These are phyloP conservation scores for Nemotelus pantherinus DNA, from an alignment of 2,888 invertebrate species.

Conservation along the genomic window DNA sequence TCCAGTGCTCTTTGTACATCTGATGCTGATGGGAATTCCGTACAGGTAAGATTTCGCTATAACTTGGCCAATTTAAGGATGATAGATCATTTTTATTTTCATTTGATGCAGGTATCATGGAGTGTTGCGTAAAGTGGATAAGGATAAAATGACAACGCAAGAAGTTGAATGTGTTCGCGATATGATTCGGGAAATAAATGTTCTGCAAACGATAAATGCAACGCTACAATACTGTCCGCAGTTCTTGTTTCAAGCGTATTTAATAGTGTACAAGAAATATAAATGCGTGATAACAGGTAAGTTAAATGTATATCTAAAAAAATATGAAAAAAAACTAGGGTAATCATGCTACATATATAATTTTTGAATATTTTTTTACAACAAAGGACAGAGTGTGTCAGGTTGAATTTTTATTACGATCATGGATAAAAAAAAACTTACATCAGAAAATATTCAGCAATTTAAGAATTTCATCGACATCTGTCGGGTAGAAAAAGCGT, in stretches of 20 bases:
- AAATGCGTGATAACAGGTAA: slow-evolving; percentile 52
- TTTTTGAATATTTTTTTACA: no score
- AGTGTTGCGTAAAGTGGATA: slow-evolving; percentile 50
- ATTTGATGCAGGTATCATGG: slow-evolving; percentile 48
- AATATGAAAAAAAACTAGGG: no score
- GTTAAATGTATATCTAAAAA: not conserved
- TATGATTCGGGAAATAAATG: slow-evolving; percentile 50
- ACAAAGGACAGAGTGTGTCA: no score
- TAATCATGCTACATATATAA: no score
- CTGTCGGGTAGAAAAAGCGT: no score
- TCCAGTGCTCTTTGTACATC: slow-evolving; percentile 47
- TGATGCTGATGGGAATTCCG: slow-evolving; percentile 50
- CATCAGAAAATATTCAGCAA: no score
- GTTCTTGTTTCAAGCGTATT: slow-evolving; percentile 52
- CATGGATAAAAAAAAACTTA: no score
- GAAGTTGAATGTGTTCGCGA: slow-evolving; percentile 47
- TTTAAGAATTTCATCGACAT: no score
- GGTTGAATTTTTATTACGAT: no score
- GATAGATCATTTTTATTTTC: not conserved
- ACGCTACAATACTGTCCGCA: slow-evolving; percentile 52
- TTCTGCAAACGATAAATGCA: slow-evolving; percentile 51
- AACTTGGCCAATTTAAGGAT: no score
- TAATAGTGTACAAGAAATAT: slow-evolving; percentile 51
- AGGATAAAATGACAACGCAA: slow-evolving; percentile 49
- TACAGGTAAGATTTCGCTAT: slow-evolving; percentile 42